phyloP scores from a whole-genome alignment of 2,113 vertebrate genomes.

The Protobothrops flavoviridis region DNA sequence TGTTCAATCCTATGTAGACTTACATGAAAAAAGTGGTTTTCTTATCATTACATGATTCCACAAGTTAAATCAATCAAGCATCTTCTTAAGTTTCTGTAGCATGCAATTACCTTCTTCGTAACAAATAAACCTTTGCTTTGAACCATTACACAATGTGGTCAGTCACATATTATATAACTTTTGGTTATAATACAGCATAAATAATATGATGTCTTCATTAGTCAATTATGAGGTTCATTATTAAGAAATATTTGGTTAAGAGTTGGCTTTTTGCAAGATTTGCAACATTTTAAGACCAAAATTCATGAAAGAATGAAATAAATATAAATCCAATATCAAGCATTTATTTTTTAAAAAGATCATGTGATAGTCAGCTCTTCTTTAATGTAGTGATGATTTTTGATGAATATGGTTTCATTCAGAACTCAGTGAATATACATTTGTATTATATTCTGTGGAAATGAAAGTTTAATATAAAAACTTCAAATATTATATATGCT shows the following conservation, averaged over 20 bases:
- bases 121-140: not conserved
- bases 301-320: not conserved
- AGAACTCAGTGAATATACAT: not conserved
- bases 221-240: not conserved
- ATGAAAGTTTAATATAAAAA: not conserved
- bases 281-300: not conserved
- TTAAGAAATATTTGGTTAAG: not conserved
- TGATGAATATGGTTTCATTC: not conserved
- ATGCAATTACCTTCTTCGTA: not conserved
- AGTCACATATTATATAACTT: not conserved
- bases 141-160: not conserved
- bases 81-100: not conserved
- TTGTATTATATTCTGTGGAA: not conserved
- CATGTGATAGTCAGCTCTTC: not conserved
- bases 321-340: not conserved
- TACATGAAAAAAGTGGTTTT: not conserved
- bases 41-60: not conserved
- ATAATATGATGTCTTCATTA: not conserved
- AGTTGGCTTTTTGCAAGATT: not conserved
- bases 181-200: not conserved
- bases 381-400: not conserved
- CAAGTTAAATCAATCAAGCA: not conserved
- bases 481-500: not conserved
- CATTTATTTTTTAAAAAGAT: accelerated
- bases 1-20: not conserved